phyloP scores from a whole-genome alignment of 1,140 invertebrate species.

The Hormaphis cornu region DNA sequence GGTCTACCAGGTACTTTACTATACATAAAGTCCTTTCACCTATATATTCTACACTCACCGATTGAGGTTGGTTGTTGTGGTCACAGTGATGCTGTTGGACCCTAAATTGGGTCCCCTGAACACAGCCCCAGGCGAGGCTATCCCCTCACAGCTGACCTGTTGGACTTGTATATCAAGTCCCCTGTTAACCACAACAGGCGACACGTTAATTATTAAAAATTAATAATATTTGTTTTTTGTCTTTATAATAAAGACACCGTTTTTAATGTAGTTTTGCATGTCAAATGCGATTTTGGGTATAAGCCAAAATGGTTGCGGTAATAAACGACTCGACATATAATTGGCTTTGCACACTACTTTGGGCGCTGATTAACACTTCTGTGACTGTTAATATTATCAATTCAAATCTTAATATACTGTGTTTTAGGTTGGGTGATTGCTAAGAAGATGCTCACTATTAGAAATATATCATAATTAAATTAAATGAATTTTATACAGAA shows the following conservation, averaged over 20 bases:
- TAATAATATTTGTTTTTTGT: constrained; percentile 21
- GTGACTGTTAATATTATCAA: constrained; percentile 16
- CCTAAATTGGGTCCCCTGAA: constrained; percentile 32
- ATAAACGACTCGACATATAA: constrained; percentile 11
- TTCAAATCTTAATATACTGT: constrained; percentile 15
- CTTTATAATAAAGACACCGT: neutral
- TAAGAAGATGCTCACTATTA: neutral
- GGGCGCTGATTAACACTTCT: constrained; percentile 25
- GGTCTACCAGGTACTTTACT: constrained; percentile 10
- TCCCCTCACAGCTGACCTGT: constrained; percentile 34
- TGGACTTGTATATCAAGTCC: constrained; percentile 34
- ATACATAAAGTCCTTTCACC: constrained; percentile 8
- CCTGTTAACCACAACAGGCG: constrained; percentile 34
- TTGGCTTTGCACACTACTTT: constrained; percentile 27
- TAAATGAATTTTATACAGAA: neutral
- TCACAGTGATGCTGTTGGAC: constrained; percentile 34
- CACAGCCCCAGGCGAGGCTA: constrained; percentile 31
- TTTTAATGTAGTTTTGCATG: constrained; percentile 30
- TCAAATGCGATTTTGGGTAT: constrained; percentile 25
- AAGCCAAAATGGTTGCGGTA: constrained; percentile 26
- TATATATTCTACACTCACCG: constrained; percentile 2
- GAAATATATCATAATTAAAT: constrained; percentile 6
- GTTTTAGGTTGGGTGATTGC: constrained; percentile 27
- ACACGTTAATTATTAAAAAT: constrained; percentile 31
- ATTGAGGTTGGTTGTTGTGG: constrained; percentile 28